Evolutionary conservation across 1,140 invertebrate species (phyloP).

Genomic region (Danaus plexippus): DNA sequence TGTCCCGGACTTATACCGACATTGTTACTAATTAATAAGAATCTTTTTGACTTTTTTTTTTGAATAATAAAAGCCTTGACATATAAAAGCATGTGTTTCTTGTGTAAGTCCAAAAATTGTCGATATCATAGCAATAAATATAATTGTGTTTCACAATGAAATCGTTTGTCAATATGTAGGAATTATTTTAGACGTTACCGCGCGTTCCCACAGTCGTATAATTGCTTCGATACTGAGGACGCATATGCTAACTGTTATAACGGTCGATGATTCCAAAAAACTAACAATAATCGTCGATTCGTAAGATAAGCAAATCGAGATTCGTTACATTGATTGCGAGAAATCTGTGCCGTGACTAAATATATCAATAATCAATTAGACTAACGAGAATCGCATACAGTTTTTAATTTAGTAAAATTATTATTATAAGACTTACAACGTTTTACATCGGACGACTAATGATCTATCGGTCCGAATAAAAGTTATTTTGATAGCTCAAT

Average conservation of each 20-base stretch:
- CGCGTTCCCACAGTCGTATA: slow-evolving; percentile 25
- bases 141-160: background rate
- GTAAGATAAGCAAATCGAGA: slow-evolving; percentile 21
- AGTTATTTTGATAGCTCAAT: slow-evolving; percentile 39
- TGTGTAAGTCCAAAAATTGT: slow-evolving; percentile 3
- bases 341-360: slow-evolving; percentile 25
- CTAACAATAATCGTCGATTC: slow-evolving; percentile 26
- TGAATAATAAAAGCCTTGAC: too few species aligned
- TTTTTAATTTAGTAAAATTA: slow-evolving; percentile 10
- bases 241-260: slow-evolving; percentile 26
- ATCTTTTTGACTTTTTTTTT: too few species aligned
- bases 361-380: slow-evolving; percentile 17
- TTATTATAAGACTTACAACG: slow-evolving; percentile 22
- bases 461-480: slow-evolving; percentile 28
- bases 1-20: too few species aligned
- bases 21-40: too few species aligned
- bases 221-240: slow-evolving; percentile 19
- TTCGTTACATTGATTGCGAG: slow-evolving; percentile 24
- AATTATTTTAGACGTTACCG: slow-evolving; percentile 11
- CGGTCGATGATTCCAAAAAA: slow-evolving; percentile 24
- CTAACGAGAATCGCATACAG: slow-evolving; percentile 13
- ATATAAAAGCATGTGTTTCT: background rate
- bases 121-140: background rate
- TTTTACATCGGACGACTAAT: slow-evolving; percentile 19
- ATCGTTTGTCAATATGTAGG: slow-evolving; percentile 1